phyloP scores from a whole-genome alignment of 2,888 invertebrate species.

The Ennomos quercinarius region DNA sequence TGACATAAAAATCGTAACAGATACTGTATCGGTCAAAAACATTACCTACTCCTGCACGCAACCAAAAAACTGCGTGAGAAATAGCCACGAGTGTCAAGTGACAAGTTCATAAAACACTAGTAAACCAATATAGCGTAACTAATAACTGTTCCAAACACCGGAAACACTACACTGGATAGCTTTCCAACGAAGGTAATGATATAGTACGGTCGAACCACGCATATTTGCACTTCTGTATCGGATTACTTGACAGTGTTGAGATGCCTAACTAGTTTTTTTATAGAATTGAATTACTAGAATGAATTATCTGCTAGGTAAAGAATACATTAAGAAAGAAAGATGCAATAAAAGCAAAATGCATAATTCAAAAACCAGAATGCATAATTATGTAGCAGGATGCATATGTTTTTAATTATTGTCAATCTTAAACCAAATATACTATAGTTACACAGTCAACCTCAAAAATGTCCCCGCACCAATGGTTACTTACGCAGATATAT shows the following conservation, averaged over 20 bases:
- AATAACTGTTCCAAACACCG: slow-evolving; percentile 25
- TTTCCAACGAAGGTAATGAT: slow-evolving; percentile 21
- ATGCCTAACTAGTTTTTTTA: not conserved
- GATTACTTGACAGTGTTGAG: not conserved
- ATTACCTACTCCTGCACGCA: not conserved
- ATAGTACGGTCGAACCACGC: not conserved
- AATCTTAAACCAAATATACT: no score
- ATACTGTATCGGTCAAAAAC: no score
- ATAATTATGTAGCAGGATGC: no score
- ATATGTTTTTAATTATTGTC: no score
- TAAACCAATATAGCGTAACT: slow-evolving; percentile 26
- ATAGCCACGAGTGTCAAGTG: slow-evolving; percentile 20
- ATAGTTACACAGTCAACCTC: no score
- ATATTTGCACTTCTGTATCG: not conserved
- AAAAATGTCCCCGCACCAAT: no score
- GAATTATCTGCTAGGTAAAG: no score
- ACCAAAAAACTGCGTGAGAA: slow-evolving; percentile 10
- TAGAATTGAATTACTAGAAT: not conserved
- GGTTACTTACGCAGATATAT: no score
- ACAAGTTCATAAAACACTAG: slow-evolving; percentile 23
- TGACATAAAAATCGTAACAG: no score
- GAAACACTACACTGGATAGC: slow-evolving; percentile 12
- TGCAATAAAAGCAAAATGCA: no score
- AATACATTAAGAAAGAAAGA: no score
- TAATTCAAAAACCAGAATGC: no score